Evolutionary conservation across 2,113 vertebrate species (phyloP).

Genomic region (Pterocles gutturalis): DNA sequence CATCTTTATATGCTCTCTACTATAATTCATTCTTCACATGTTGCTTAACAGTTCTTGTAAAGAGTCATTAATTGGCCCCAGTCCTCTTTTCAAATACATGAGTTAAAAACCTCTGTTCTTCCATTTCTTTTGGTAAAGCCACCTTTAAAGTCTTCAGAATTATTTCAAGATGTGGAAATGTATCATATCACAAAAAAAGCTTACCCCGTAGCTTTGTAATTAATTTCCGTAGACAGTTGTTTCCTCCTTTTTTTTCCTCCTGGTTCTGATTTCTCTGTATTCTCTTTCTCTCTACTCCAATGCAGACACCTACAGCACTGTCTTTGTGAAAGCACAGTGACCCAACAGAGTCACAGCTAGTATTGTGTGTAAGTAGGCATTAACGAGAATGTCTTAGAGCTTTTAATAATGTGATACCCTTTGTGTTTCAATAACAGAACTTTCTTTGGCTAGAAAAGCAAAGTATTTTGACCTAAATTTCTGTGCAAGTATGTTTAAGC

Average conservation of each 20-base stretch:
- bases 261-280: neutral
- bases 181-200: neutral
- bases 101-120: neutral
- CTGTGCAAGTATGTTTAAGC: neutral
- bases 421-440: neutral
- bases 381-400: neutral
- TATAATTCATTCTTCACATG: neutral
- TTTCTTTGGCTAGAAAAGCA: neutral
- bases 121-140: neutral
- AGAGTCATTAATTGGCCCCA: neutral
- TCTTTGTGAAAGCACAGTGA: neutral
- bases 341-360: neutral
- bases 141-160: neutral
- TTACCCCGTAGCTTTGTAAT: neutral
- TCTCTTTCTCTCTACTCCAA: no score
- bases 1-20: neutral
- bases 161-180: neutral
- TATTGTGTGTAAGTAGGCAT: neutral
- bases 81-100: neutral
- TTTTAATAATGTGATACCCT: neutral
- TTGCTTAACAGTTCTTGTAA: neutral
- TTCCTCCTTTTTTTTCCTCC: neutral
- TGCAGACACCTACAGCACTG: neutral
- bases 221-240: neutral
- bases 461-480: neutral